Conservation (phyloP, 1,140 invertebrate genomes). For the Aphis craccivora region DNA sequence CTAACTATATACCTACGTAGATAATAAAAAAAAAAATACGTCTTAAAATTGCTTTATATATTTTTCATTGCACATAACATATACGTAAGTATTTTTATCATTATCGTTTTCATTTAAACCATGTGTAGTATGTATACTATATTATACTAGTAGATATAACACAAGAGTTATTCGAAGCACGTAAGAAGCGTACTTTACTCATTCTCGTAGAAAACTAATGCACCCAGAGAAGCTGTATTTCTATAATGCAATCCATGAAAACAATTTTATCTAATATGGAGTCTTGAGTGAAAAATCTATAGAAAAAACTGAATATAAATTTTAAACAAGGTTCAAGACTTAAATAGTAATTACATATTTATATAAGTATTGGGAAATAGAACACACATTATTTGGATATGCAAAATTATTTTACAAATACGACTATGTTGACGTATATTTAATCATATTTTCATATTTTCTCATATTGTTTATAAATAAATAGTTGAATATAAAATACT, state of each 20-base stretch:
- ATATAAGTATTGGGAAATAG: too few relatives aligned
- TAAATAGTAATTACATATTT: neutral
- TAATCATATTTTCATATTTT: neutral
- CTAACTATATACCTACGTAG: neutral
- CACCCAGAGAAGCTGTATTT: neutral
- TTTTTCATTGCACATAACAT: slow-evolving; percentile 8
- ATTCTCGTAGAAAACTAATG: neutral
- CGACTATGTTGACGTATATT: neutral
- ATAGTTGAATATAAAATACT: neutral
- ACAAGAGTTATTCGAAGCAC: neutral
- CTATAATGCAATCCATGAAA: neutral
- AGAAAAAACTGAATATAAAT: neutral
- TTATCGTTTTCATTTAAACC: neutral
- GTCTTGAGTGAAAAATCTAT: neutral
- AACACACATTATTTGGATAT: neutral
- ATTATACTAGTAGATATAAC: neutral
- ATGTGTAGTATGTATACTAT: neutral
- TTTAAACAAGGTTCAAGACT: neutral
- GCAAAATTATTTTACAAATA: neutral
- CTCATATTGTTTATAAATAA: neutral
- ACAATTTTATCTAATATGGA: neutral
- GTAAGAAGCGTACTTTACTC: neutral
- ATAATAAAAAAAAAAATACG: neutral
- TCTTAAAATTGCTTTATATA: neutral
- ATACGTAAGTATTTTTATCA: neutral